phyloP scores from a whole-genome alignment of 2,113 vertebrate genomes.

The Entelurus aequoreus region DNA sequence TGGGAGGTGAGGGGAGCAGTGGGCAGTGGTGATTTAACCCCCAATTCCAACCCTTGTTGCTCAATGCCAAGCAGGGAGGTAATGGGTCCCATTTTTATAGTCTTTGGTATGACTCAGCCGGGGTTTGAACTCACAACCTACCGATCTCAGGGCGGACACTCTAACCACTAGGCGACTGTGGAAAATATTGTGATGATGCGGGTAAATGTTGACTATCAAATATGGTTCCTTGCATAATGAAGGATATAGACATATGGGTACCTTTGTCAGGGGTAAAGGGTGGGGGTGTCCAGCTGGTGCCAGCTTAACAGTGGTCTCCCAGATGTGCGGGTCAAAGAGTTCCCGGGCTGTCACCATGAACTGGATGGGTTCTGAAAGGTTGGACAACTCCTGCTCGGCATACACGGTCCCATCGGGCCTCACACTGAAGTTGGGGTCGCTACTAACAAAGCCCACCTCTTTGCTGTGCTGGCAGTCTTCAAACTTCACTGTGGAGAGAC shows the following conservation, averaged over 20 bases:
- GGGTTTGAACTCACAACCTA: no score
- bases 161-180: no score
- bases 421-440: slow-evolving; percentile 83
- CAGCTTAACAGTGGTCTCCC: slow-evolving; percentile 82
- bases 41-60: no score
- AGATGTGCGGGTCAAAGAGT: slow-evolving; percentile 69
- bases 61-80: no score
- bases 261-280: slow-evolving; percentile 62
- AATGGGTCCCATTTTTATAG: no score
- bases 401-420: slow-evolving; percentile 79
- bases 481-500: slow-evolving; percentile 80
- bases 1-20: no score
- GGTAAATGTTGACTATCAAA: background rate
- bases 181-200: background rate
- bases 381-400: slow-evolving; percentile 73
- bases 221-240: background rate
- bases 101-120: no score
- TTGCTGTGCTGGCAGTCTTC: slow-evolving; percentile 79
- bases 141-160: no score
- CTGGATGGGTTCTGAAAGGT: slow-evolving; percentile 79
- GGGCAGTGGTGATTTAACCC: no score
- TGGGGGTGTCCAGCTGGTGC: slow-evolving; percentile 78
- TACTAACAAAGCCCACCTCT: slow-evolving; percentile 80
- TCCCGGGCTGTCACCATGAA: slow-evolving; percentile 81
- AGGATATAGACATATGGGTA: slow-evolving; percentile 16